phyloP scores from a whole-genome alignment of 2,113 vertebrate species.

The Microtus montanus region DNA sequence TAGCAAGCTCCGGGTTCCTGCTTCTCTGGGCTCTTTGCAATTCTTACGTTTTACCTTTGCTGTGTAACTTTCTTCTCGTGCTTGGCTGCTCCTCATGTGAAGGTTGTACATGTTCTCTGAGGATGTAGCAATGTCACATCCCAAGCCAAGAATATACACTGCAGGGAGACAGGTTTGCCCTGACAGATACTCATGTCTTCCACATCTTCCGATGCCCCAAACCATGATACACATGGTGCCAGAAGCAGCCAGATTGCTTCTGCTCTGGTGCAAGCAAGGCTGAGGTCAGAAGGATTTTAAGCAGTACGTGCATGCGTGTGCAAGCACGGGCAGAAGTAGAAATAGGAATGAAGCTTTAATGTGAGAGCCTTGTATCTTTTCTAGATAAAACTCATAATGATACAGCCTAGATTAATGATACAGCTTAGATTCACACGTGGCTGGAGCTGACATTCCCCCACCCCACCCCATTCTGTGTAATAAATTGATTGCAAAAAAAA shows the following conservation, averaged over 20 bases:
- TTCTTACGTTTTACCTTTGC: neutral
- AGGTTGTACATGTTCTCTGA: neutral
- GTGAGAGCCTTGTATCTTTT: neutral
- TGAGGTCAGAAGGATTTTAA: neutral
- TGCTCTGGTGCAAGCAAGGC: slow-evolving; percentile 1
- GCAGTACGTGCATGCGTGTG: neutral
- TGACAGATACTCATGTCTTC: neutral
- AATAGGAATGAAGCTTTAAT: neutral
- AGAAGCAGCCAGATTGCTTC: neutral
- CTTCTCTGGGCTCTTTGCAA: neutral
- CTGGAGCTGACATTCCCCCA: neutral
- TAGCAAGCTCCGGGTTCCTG: slow-evolving; percentile 16
- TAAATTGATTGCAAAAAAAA: neutral
- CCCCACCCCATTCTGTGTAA: neutral
- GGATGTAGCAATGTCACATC: neutral
- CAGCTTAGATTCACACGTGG: neutral
- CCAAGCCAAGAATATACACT: neutral
- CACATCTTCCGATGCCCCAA: neutral
- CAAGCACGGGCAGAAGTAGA: neutral
- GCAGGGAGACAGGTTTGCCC: neutral
- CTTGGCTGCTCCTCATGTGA: neutral
- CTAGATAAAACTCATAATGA: neutral
- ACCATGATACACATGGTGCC: neutral
- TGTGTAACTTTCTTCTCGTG: neutral
- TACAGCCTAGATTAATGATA: neutral